Evolutionary conservation across 1,140 invertebrate genomes (phyloP), one percentile per base, ranked within the genome.

Genomic region (Drosophila suzukii): DNA sequence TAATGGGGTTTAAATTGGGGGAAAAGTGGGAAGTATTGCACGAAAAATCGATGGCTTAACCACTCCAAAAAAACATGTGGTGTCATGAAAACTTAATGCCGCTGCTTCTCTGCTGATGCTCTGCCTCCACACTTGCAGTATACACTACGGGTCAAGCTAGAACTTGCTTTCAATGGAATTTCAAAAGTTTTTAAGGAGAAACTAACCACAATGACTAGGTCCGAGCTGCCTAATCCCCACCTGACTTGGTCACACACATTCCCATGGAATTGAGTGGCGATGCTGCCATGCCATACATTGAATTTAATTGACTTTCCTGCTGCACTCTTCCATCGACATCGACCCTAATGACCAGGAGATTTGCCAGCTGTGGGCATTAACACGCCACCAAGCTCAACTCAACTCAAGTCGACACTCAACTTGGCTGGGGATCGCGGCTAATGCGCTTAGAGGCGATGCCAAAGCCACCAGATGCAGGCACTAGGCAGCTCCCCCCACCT

Each of bases 281-380:
- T 51, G 47, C 41, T 67, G 65, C 30, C 32, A 34, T 68, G 63
- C 24, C 12, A 20, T 38, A 53, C 43, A 65, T 43, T 70, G 34
- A 17, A 49, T 76, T 72, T 81, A 85, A 86, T 85, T 85, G 75
- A 86, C 83, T 81, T 68, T 76, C 47, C 41, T 51, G 59, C 50
- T 65, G 54, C 41, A 66, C 47, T 65, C 58, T 80, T 53, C 53
- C 32, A 27, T 5, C 27, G 27, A 27, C 70, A 50, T 44, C 13
- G 55, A 20, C 78, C 81, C 70, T 81, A 85, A 85, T 85, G 75
- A 81, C 82, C 70, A 49, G 61, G 72, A 83, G 66, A 79, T 79
- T 88, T 62, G 71, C 79, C 79, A 79, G 75, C 83, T 82, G 83
- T 71, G 66, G 62, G 47, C 71, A 72, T 60, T 61, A 67, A 44